phyloP scores from a whole-genome alignment of 1,140 invertebrate genomes.

The Chionoecetes opilio region DNA sequence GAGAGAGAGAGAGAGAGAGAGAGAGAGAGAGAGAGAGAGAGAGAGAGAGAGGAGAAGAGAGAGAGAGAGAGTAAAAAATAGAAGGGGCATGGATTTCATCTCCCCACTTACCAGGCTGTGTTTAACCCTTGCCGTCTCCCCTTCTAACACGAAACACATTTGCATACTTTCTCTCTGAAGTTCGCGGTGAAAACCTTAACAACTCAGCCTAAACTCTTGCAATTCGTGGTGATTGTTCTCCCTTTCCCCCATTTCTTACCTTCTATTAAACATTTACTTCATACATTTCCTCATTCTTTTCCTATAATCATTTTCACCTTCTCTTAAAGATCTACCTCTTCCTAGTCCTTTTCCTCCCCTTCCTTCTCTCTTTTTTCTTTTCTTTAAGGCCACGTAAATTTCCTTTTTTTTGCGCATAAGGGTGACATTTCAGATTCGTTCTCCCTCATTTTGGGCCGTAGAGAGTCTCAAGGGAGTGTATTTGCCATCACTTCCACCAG shows the following conservation, averaged over 20 bases:
- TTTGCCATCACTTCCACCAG: neutral
- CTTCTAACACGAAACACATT: neutral
- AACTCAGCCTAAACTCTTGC: neutral
- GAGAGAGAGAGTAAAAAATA: neutral
- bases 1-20: too few species aligned
- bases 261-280: neutral
- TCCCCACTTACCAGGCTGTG: neutral
- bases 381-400: conserved; percentile 2
- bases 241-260: neutral
- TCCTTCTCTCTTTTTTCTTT: neutral
- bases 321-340: too few species aligned
- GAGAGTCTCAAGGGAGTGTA: neutral
- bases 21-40: neutral
- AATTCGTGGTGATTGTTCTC: neutral
- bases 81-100: neutral
- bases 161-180: neutral
- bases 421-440: conserved; percentile 20
- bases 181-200: neutral
- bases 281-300: too few species aligned
- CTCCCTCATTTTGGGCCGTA: neutral
- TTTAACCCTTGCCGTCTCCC: neutral
- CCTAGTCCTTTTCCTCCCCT: neutral
- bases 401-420: neutral
- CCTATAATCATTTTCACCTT: too few species aligned
- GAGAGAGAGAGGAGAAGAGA: neutral